Evolutionary conservation across 1,140 invertebrate species (phyloP), one percentile per base, ranked within the genome.

Genomic region (Lutraria rhynchaena): DNA sequence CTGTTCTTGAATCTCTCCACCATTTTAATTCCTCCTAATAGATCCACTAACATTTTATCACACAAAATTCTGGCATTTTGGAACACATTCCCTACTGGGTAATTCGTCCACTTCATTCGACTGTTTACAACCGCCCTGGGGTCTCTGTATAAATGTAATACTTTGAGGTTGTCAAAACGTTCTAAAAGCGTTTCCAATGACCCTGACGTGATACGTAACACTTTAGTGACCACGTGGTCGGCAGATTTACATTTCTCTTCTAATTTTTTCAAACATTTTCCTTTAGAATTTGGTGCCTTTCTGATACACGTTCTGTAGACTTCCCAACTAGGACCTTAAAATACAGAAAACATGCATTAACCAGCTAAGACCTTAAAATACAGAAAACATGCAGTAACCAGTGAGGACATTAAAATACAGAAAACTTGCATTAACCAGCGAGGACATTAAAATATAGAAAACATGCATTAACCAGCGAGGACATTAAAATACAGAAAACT

Each of bases 61-160:
- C 71, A 74, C 4, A 58, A 55, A n/a, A 55, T 35, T 22, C n/a
- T 24, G 37, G 35, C 53, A 37, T 74, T 57, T 15, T 4, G n/a
- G 7, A 58, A 37, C 19, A 74, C 24, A 41, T 1, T 9, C 33
- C 33, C 57, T 22, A 60, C 46, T 9, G 27, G 27, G 29, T 41
- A 57, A 1, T 37, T 55, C n/a, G 22, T 11, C 19, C 41, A 49
- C 17, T 70, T 41, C 17, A 74, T 31, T 17, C 71, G 51, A 15
- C 53, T 58, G 24, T 58, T 41, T 15, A 58, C 41, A 11, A 74
- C 29, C 11, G 51, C 71, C 4, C 71, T n/a, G 0, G 71, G 71
- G 37, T 74, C 71, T 24, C 71, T 24, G 71, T 58, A 74, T n/a
- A 74, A 41, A 37, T 74, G 71, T 4, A 74, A 19, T 24, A 58